Percentiles rank a stretch among this genome's conserved stretches.
phyloP scores from a whole-genome alignment of 64 coral and sea anemone species.

The Pocillopora verrucosa region DNA sequence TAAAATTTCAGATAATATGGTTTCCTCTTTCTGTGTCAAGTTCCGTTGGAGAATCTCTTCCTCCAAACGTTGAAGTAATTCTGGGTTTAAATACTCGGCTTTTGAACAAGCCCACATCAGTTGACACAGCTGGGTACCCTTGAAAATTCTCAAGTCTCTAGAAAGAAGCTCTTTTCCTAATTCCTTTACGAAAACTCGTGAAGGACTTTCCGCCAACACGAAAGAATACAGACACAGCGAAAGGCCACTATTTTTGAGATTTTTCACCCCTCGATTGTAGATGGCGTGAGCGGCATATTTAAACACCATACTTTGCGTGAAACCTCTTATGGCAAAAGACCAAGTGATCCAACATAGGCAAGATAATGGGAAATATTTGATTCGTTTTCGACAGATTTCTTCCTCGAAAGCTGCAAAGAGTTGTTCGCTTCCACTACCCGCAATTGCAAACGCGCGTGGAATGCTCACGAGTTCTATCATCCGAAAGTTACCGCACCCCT shows the following conservation, averaged over 20 bases:
- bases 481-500: neutral
- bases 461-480: neutral
- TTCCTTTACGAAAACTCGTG: neutral
- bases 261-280: neutral
- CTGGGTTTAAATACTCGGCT: neutral
- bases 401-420: neutral
- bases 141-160: neutral
- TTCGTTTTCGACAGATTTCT: neutral
- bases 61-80: neutral
- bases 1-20: conserved; percentile 13
- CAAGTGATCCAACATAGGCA: conserved; percentile 13
- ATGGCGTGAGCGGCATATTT: neutral
- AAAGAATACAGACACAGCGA: conserved; percentile 27
- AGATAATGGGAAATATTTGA: neutral
- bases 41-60: neutral
- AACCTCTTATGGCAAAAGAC: conserved; percentile 21
- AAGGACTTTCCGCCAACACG: conserved; percentile 33
- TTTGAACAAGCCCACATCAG: conserved; percentile 11
- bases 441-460: conserved; percentile 6
- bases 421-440: conserved; percentile 6
- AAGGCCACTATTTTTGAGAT: neutral
- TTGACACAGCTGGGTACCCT: neutral
- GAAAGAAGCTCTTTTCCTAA: neutral
- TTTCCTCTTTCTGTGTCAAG: conserved; percentile 7
- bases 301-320: neutral